These are phyloP conservation scores for Dolichopus griseipennis DNA, from an alignment of 2,888 invertebrate species.

Conservation along the genomic window DNA sequence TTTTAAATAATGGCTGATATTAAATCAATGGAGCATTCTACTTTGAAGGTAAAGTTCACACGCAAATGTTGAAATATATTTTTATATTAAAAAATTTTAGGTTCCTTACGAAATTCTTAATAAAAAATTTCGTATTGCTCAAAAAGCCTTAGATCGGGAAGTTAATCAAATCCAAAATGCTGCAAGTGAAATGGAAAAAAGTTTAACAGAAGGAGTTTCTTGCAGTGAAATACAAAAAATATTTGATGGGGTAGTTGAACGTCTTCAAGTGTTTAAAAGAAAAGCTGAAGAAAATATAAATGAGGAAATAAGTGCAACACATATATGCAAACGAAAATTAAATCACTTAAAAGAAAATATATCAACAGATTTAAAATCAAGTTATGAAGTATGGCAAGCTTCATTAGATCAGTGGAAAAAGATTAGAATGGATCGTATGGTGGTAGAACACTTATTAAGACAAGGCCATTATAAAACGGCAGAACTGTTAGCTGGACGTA, in stretches of 20 bases:
- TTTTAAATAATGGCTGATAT: slow-evolving; percentile 70
- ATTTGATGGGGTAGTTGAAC: slow-evolving; percentile 82
- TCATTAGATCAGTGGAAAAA: slow-evolving; percentile 41
- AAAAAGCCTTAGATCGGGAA: slow-evolving; percentile 88
- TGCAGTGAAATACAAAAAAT: slow-evolving; percentile 67
- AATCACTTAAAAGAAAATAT: slow-evolving; percentile 66
- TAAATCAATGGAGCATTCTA: slow-evolving; percentile 90
- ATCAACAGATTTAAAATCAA: slow-evolving; percentile 30
- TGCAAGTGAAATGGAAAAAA: slow-evolving; percentile 56
- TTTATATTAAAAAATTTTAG: slow-evolving; percentile 43
- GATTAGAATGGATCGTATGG: slow-evolving; percentile 82
- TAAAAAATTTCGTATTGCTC: slow-evolving; percentile 91
- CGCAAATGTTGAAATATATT: slow-evolving; percentile 9
- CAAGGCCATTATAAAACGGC: slow-evolving; percentile 95
- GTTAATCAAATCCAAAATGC: slow-evolving; percentile 78
- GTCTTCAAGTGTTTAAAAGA: slow-evolving; percentile 78
- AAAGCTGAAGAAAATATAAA: slow-evolving; percentile 91
- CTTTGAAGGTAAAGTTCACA: slow-evolving; percentile 65
- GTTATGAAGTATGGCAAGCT: slow-evolving; percentile 36
- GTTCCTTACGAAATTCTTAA: slow-evolving; percentile 97
- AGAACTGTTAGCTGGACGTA: slow-evolving; percentile 71
- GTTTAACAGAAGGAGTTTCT: slow-evolving; percentile 12
- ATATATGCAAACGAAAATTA: slow-evolving; percentile 82
- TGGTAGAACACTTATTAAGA: slow-evolving; percentile 91
- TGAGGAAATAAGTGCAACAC: slow-evolving; percentile 84